Evolutionary conservation across 2,113 vertebrate genomes (phyloP).

Genomic region (Rhipidura dahli): DNA sequence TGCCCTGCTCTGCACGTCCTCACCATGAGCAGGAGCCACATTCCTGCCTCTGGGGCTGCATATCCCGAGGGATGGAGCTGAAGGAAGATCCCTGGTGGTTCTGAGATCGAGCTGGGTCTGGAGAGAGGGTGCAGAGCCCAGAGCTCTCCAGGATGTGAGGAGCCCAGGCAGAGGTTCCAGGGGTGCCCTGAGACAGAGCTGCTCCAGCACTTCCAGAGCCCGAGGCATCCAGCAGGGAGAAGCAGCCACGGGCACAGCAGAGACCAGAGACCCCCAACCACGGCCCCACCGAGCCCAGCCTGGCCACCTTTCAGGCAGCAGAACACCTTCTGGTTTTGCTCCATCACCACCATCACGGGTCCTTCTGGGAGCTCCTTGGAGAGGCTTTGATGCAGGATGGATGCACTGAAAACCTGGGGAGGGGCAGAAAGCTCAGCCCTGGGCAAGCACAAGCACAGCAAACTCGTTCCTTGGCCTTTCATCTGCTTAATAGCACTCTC

Average conservation of each 20-base stretch:
- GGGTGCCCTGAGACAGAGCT: too few species aligned
- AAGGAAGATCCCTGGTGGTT: not conserved
- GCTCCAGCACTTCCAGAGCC: not conserved
- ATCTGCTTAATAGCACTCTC: conserved; percentile 44
- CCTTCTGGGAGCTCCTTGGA: not conserved
- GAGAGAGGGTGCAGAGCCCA: not conserved
- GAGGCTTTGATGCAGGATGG: not conserved
- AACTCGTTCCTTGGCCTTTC: conserved; percentile 18
- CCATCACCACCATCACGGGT: not conserved
- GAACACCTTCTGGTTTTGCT: not conserved
- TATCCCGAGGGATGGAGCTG: not conserved
- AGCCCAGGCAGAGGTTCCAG: rapidly evolving
- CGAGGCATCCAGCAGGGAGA: not conserved
- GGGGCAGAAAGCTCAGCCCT: conserved; percentile 8
- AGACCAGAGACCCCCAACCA: not conserved
- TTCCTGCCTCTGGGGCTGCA: not conserved
- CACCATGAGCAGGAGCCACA: not conserved
- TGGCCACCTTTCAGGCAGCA: not conserved
- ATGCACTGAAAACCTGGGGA: not conserved
- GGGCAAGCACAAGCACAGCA: conserved; percentile 51
- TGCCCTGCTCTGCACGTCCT: rapidly evolving
- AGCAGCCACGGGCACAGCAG: not conserved
- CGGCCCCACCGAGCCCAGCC: not conserved
- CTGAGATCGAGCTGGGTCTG: not conserved
- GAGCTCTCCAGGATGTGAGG: not conserved